Evolutionary conservation across 2,797 vertebrate species (phyloP), one percentile per base, ranked within the genome.

Genomic region (Myotis findleyi): DNA sequence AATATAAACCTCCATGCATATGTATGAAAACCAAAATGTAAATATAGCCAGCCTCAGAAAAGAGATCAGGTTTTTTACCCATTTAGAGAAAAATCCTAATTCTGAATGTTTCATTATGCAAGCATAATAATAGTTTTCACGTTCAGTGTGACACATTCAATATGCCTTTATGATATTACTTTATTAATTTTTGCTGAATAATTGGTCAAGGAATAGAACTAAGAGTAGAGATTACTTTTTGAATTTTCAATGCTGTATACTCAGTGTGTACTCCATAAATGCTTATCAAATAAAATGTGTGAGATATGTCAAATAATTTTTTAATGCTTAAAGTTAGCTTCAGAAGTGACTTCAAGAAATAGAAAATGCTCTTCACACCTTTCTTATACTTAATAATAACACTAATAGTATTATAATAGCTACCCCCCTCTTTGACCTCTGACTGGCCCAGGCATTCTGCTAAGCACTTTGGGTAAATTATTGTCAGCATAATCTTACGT

Each of bases 1-100:
- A 94, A 83, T 93, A 90, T 92, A 94, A 92, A 72, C 64, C 49
- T 96, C 79, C 79, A 87, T 86, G 38, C 53, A 93, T 82, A 95
- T 73, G 87, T 93, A 86, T 53, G 87, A 93, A 93, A 82, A 51
- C 33, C 75, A 82, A 93, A 96, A 75, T 79, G 87, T 72, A 95
- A 96, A 95, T 80, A 90, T 9, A 95, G 27, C 47, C 80, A 16
- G 47, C 36, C 59, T 95, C 30, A 38, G 36, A 73, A 93, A 91
- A 89, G 13, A 86, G 30, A 71, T 38, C 9, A 77, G 27, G 16
- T 75, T 44, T 84, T 84, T 91, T 41, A 64, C 23, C 14, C 73
- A 53, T 62, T 75, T 71, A 53, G n/a, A 76, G 44, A 92, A 85
- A 87, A 95, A 62, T 17, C 2, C 11, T 80, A 38, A 76, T 41